Base-by-base conservation (phyloP, 2,113 vertebrate genomes). In the Chauna torquata region DNA sequence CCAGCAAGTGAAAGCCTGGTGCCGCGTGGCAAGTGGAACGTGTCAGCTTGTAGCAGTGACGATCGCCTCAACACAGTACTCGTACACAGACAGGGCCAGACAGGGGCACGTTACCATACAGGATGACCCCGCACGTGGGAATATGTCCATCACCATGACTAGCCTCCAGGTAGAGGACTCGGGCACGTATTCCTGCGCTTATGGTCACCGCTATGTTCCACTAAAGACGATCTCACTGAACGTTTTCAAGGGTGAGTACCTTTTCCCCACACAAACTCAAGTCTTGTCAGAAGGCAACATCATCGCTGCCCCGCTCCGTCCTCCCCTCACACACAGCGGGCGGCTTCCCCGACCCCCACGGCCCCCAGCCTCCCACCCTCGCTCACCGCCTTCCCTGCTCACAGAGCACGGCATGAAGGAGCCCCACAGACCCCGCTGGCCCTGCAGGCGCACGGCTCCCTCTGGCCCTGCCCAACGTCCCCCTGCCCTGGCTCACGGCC, bases 191-290 rank as follows among this genome's bases (percentile, higher is more conserved):
- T 40, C 0, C 88, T 98, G 98, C 68, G 50, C 36, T 84, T 13
- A 52, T 0, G 3, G 13, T 8, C 0, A 17, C 3, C 1, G 0
- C 2, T 20, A 28, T 86, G 16, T 81, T 78, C 44, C 5, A 3
- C 20, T 97, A 7, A 79, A 32, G 89, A 64, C 1, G 0, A 70
- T 98, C 86, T 87, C 74, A 6, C 83, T 98, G 87, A 57, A n/a
- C 5, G 97, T 98, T 49, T 97, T 72, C 84, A 94, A 82, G 83
- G 98, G 98, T 98, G 74, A 98, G 98, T 77, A 81, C 8, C 65
- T 71, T n/a, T 6, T 15, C 47, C 36, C 28, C 54, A 61, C 8
- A 34, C 45, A 44, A 74, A 65, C 18, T 4, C 44, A 30, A 11
- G 4, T 11, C 27, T 11, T 20, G 7, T 18, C 55, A 75, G 16